phyloP scores from a whole-genome alignment of 1,140 invertebrate species.

The Ectropis grisescens region DNA sequence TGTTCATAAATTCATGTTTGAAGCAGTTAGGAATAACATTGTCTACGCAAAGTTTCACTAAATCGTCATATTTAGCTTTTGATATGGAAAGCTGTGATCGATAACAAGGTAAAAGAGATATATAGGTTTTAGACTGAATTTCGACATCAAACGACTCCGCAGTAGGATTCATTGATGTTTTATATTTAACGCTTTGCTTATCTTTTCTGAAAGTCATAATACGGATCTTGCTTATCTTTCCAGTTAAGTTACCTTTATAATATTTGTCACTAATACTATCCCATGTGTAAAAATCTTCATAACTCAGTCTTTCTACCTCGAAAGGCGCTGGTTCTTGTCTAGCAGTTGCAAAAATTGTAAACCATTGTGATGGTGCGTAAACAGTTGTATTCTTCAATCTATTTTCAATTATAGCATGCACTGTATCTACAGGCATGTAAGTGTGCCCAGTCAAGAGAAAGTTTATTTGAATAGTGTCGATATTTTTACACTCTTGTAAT shows the following conservation, averaged over 20 bases:
- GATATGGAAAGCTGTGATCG: too few relatives aligned
- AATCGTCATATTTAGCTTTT: too few relatives aligned
- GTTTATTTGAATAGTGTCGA: conserved; percentile 15
- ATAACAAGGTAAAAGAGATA: too few relatives aligned
- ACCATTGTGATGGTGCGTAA: conserved; percentile 25
- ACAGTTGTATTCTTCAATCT: conserved; percentile 17
- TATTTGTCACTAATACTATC: conserved; percentile 9
- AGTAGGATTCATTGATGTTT: conserved; percentile 6
- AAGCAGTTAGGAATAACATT: too few relatives aligned
- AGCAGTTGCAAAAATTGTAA: conserved; percentile 11
- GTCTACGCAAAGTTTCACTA: too few relatives aligned
- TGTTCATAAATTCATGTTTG: too few relatives aligned
- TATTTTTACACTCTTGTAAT: conserved; percentile 8
- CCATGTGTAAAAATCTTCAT: conserved; percentile 8
- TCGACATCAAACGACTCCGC: too few relatives aligned
- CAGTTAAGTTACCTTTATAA: conserved; percentile 3
- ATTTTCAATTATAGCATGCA: conserved; percentile 11
- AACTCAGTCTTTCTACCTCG: conserved; percentile 4
- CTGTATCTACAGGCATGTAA: conserved; percentile 12
- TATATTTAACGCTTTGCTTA: conserved; percentile 3
- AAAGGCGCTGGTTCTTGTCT: conserved; percentile 6
- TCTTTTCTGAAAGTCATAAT: conserved; percentile 11
- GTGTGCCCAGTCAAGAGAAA: conserved; percentile 21
- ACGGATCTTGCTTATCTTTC: conserved; percentile 12
- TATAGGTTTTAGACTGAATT: too few relatives aligned